Base-by-base conservation (phyloP, 2,113 vertebrate genomes). In the Brienomyrus brachyistius region DNA sequence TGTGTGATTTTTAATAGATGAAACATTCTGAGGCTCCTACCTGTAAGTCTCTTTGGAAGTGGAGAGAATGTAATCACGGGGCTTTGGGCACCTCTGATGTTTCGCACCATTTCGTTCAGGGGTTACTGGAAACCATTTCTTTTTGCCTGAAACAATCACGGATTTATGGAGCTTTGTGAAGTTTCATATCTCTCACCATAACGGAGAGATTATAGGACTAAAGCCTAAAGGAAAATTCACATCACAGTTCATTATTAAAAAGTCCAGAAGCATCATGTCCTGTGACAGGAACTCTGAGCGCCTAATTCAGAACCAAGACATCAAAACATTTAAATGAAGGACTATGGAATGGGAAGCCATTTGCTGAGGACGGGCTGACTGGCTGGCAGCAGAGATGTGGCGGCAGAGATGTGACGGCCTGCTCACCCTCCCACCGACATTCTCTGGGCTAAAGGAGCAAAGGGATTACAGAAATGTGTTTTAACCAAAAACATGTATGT, bases 141-240 rank as follows among this genome's bases (percentile, higher is more conserved):
- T 54, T 62, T 47, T 89, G 88, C 51, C 70, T 43, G 70, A 82
- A 56, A 82, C 35, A 80, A 89, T 52, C 43, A 51, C 48, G 51
- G 51, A 89, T 31, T 80, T 52, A 50, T n/a, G 48, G 77, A 35
- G 70, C 70, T 80, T 19, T 23, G 51, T 50, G 82, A 27, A 31
- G 31, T 50, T 84, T 84, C 9, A 84, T 85, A 19, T 43, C 54
- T 51, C 48, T 90, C 56, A 50, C n/a, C 66, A 56, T 27, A 35
- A 82, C 27, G 50, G 47, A 86, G 45, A 51, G n/a, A 50, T 45
- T 45, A 86, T 84, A 86, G 83, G 47, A 47, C 85, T 31, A 35
- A 48, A 52, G 43, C 43, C 50, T 35, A 50, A 31, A 88, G 27
- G 31, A 21, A 88, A 89, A 88, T 51, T 21, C 59, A 31, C 40